Evolutionary conservation across 2,888 invertebrate genomes (phyloP).

Genomic region (Deroplatys truncata): DNA sequence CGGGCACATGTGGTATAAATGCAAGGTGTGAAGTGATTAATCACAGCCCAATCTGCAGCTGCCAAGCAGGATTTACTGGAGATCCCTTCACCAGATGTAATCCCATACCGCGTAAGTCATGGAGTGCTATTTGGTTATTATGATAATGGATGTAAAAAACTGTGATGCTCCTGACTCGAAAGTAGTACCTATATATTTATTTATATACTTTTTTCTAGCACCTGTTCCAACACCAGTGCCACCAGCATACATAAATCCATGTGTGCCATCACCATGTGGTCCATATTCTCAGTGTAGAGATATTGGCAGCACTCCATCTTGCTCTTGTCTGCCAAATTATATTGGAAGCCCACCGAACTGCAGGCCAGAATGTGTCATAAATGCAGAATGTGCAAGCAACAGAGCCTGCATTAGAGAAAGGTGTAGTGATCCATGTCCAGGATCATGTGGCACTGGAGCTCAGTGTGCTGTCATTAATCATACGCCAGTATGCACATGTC

Average conservation of each 20-base stretch:
- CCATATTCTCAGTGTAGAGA: slow-evolving; percentile 65
- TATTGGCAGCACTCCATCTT: slow-evolving; percentile 56
- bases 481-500: slow-evolving; percentile 71
- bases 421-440: slow-evolving; percentile 75
- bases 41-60: slow-evolving; percentile 49
- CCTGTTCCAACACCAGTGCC: slow-evolving; percentile 30
- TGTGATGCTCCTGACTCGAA: background rate
- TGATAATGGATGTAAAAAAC: background rate
- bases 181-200: background rate
- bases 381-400: slow-evolving; percentile 69
- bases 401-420: slow-evolving; percentile 74
- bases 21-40: slow-evolving; percentile 47
- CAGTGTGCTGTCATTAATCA: slow-evolving; percentile 73
- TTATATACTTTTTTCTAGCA: slow-evolving; percentile 2
- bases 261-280: slow-evolving; percentile 63
- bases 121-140: background rate
- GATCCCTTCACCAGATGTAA: slow-evolving; percentile 77
- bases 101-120: slow-evolving; percentile 41
- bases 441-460: slow-evolving; percentile 70
- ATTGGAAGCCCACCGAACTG: slow-evolving; percentile 52
- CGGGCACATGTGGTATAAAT: slow-evolving; percentile 41
- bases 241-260: slow-evolving; percentile 45
- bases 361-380: slow-evolving; percentile 52
- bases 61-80: slow-evolving; percentile 53
- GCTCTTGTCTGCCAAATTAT: slow-evolving; percentile 61